Conservation (phyloP, 2,113 vertebrate species). For the Festucalex cinctus region DNA sequence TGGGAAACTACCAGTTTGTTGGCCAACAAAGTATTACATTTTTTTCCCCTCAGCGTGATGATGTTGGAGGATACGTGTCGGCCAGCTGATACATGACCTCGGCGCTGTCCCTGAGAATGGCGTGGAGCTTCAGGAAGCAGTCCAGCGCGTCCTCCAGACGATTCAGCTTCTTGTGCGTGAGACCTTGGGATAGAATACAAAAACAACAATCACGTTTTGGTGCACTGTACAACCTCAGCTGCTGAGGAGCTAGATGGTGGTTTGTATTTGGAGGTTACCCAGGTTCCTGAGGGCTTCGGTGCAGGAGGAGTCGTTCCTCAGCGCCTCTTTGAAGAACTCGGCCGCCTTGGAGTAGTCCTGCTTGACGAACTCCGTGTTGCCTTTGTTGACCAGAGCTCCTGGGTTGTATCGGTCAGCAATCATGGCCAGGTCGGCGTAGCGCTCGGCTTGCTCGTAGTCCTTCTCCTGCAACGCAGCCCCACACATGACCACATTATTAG, state of each 20-base stretch:
- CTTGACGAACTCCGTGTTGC: slow-evolving; percentile 85
- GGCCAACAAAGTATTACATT: background rate
- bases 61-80: slow-evolving; percentile 81
- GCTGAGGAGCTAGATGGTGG: background rate
- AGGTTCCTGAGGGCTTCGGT: slow-evolving; percentile 96
- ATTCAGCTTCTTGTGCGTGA: slow-evolving; percentile 85
- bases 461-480: slow-evolving; percentile 76
- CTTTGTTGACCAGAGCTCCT: slow-evolving; percentile 93
- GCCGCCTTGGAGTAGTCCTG: slow-evolving; percentile 90
- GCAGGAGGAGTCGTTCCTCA: slow-evolving; percentile 94
- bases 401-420: slow-evolving; percentile 92
- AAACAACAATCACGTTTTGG: background rate
- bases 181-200: slow-evolving; percentile 67
- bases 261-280: slow-evolving; percentile 69
- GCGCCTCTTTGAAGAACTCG: slow-evolving; percentile 93
- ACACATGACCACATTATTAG: background rate
- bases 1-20: background rate
- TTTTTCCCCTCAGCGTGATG: background rate
- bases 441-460: slow-evolving; percentile 85
- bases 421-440: slow-evolving; percentile 92
- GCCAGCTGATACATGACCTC: slow-evolving; percentile 93
- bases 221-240: background rate
- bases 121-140: slow-evolving; percentile 92
- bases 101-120: slow-evolving; percentile 87
- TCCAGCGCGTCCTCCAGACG: slow-evolving; percentile 87